Conservation (phyloP, 2,888 invertebrate genomes). For the Furcula furcula region DNA sequence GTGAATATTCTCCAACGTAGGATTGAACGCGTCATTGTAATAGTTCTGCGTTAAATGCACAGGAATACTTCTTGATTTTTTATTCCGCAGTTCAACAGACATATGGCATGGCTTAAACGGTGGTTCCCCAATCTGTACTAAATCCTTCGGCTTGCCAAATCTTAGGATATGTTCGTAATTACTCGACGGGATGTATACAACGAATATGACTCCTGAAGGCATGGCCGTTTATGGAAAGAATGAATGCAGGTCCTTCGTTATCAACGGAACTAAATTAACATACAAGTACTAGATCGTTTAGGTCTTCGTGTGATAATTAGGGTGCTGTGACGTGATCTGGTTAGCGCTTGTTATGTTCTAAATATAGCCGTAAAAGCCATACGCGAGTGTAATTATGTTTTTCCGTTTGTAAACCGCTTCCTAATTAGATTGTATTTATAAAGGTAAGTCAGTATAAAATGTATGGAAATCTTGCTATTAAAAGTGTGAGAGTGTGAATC, state of each 20-base stretch:
- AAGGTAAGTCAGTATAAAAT: too few species aligned
- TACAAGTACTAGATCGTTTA: slow-evolving; percentile 38
- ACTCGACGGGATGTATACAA: slow-evolving; percentile 86
- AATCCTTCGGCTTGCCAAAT: slow-evolving; percentile 70
- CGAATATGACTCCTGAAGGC: slow-evolving; percentile 85
- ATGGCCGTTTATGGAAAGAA: slow-evolving; percentile 38
- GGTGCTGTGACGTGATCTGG: slow-evolving; percentile 10
- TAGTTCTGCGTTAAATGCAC: slow-evolving; percentile 64
- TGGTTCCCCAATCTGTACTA: slow-evolving; percentile 42
- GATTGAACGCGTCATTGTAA: slow-evolving; percentile 57
- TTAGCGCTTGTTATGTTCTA: slow-evolving; percentile 14
- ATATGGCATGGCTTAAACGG: slow-evolving; percentile 48
- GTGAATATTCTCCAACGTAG: slow-evolving; percentile 59
- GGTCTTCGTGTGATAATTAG: slow-evolving; percentile 35
- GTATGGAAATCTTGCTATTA: too few species aligned
- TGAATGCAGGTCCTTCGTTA: slow-evolving; percentile 9
- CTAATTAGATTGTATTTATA: not conserved
- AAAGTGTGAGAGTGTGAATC: too few species aligned
- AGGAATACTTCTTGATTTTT: slow-evolving; percentile 64
- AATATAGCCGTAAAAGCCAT: too few species aligned
- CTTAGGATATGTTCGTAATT: slow-evolving; percentile 84
- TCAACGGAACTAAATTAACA: slow-evolving; percentile 14
- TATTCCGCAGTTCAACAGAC: slow-evolving; percentile 63
- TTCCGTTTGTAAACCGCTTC: not conserved
- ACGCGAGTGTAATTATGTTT: not conserved